Conservation (phyloP, 2,113 vertebrate genomes). For the Plotosus lineatus region DNA sequence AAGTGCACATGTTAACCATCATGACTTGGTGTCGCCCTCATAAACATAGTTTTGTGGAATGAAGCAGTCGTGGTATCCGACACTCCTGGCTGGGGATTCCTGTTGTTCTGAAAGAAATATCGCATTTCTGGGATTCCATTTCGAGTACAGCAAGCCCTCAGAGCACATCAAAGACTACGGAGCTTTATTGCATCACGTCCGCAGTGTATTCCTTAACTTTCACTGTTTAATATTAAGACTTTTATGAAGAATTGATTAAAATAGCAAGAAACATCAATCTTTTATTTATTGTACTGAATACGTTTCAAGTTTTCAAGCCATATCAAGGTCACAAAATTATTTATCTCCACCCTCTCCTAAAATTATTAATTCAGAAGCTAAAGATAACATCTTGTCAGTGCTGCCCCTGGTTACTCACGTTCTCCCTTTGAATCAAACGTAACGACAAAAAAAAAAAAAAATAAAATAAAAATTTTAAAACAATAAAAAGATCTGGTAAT, state of each 20-base stretch:
- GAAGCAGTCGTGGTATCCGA: not conserved
- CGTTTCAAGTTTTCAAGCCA: not conserved
- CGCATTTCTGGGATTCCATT: not conserved
- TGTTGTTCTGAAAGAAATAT: not conserved
- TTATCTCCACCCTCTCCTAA: not conserved
- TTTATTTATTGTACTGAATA: not conserved
- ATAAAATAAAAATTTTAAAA: too few relatives aligned
- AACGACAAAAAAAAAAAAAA: not conserved
- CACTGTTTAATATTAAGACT: not conserved
- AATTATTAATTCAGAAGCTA: slow-evolving; percentile 33
- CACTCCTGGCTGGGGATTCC: not conserved
- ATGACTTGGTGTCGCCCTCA: too few relatives aligned
- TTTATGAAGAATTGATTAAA: not conserved
- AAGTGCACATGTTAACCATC: too few relatives aligned
- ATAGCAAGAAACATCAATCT: not conserved
- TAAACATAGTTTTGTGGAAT: not conserved
- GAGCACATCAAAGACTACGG: not conserved
- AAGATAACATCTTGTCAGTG: slow-evolving; percentile 14
- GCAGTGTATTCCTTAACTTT: not conserved
- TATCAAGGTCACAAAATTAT: slow-evolving; percentile 4
- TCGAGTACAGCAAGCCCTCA: not conserved
- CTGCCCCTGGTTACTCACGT: not conserved
- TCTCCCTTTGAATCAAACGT: slow-evolving; percentile 19
- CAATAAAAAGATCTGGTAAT: not conserved
- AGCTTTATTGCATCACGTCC: not conserved